Base-by-base conservation (phyloP, 2,797 vertebrate genomes). In the Nyctalus aviator region DNA sequence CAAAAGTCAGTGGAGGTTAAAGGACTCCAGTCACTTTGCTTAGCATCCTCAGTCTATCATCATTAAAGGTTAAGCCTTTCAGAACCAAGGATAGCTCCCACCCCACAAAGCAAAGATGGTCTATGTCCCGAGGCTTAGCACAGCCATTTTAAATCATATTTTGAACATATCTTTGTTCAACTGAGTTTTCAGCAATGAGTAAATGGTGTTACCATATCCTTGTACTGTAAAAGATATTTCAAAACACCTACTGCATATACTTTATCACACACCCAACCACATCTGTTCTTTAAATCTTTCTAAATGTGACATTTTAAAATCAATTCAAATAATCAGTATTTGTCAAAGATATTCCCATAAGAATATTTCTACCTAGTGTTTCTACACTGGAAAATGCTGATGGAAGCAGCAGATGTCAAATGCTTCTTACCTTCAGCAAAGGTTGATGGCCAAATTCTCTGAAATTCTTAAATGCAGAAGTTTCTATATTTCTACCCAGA, bases 171-270 rank as follows among this genome's bases (percentile, higher is more conserved):
- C 75, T 88, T 87, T 73, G 37, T 62, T 82, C 48, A 89, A 37
- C 17, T 9, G 44, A 94, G 18, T 35, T 88, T 81, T 82, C n/a
- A 73, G 27, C 41, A 81, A 6, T 14, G 7, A 94, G 11, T 57
- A 13, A 93, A 79, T 79, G 25, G 25, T 59, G 64, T 84, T 76
- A 81, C 4, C 27, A 50, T 11, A 78, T 32, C 27, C 20, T 76
- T n/a, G 46, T 72, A 91, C 84, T n/a, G 53, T 78, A 79, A 94
- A 94, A 85, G 5, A 64, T 78, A 82, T 76, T 91, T 94, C 6
- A 41, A 75, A 96, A 88, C 66, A 83, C 32, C 57, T 41, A 68
- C 15, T 59, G 46, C 25, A 87, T 18, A 48, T 23, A 48, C 6
- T 73, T 90, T 77, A 81, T 8, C 59, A 84, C 41, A 86, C 8